Percentiles rank a stretch among this genome's conserved stretches.
Conservation (phyloP, 2,888 invertebrate genomes). For the Villa cingulata region DNA sequence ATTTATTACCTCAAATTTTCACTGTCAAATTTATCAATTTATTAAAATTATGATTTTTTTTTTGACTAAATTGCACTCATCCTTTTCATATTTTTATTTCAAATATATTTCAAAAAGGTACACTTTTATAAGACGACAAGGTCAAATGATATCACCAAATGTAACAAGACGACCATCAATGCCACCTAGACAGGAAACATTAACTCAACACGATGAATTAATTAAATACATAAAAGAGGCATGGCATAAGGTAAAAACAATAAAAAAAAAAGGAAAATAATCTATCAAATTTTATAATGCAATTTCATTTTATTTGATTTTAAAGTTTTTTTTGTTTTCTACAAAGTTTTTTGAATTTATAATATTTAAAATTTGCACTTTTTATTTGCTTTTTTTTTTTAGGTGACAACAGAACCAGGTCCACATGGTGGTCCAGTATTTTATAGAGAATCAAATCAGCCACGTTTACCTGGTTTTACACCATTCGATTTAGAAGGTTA, state of each 20-base stretch:
- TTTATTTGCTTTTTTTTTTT: not conserved
- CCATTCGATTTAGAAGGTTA: constrained; percentile 66
- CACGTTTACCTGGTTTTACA: constrained; percentile 53
- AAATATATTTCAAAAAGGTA: constrained; percentile 25
- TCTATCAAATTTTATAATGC: no score
- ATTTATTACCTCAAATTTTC: no score
- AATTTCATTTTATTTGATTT: not conserved
- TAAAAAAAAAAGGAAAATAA: not conserved
- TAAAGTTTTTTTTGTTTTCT: no score
- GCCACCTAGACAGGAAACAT: constrained; percentile 23
- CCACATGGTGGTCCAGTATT: constrained; percentile 25
- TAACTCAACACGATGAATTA: constrained; percentile 54
- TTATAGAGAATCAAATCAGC: constrained; percentile 35
- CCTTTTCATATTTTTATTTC: no score
- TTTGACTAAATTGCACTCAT: no score
- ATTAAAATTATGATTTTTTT: no score
- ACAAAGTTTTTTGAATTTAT: no score
- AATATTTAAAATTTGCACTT: not conserved
- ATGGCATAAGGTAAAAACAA: constrained; percentile 48
- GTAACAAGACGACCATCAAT: constrained; percentile 18
- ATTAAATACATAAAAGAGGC: constrained; percentile 68
- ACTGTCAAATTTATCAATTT: no score
- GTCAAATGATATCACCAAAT: constrained; percentile 20
- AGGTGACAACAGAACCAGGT: constrained; percentile 41
- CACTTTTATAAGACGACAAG: constrained; percentile 30